Percentiles rank a stretch among this genome's conserved stretches.
These are phyloP conservation scores for Anastrepha ludens DNA, from an alignment of 1,140 invertebrate species.

Conservation along the genomic window DNA sequence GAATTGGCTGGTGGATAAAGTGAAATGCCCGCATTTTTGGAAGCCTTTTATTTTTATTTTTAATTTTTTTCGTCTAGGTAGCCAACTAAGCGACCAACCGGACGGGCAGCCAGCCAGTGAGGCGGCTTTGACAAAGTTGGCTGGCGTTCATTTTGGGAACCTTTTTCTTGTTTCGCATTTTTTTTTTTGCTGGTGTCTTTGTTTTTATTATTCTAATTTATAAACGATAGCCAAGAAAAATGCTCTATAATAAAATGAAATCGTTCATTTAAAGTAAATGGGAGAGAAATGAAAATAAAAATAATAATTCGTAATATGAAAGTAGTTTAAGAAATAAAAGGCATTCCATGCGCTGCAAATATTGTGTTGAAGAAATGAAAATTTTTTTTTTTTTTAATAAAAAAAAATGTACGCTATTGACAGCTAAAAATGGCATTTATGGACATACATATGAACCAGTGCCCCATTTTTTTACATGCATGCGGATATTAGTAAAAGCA, in stretches of 20 bases:
- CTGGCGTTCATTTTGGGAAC: background rate
- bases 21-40: conserved; percentile 58
- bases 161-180: background rate
- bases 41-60: conserved; percentile 35
- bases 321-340: conserved; percentile 7
- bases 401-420: conserved; percentile 63
- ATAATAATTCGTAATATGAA: conserved; percentile 38
- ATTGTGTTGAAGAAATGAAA: conserved; percentile 58
- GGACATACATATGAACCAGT: background rate
- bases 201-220: conserved; percentile 46
- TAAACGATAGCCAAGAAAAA: conserved; percentile 17
- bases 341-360: background rate
- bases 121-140: background rate
- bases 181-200: background rate
- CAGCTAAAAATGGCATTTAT: conserved; percentile 66
- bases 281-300: conserved; percentile 11
- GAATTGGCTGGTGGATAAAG: conserved; percentile 18
- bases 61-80: background rate
- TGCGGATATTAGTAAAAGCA: too few species aligned
- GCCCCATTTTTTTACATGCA: too few species aligned
- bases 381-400: conserved; percentile 47
- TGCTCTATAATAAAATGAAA: conserved; percentile 19
- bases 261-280: conserved; percentile 6
- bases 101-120: background rate
- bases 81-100: background rate